These are phyloP conservation scores for Peribatodes rhomboidaria DNA, from an alignment of 2,888 invertebrate species.

Conservation along the genomic window DNA sequence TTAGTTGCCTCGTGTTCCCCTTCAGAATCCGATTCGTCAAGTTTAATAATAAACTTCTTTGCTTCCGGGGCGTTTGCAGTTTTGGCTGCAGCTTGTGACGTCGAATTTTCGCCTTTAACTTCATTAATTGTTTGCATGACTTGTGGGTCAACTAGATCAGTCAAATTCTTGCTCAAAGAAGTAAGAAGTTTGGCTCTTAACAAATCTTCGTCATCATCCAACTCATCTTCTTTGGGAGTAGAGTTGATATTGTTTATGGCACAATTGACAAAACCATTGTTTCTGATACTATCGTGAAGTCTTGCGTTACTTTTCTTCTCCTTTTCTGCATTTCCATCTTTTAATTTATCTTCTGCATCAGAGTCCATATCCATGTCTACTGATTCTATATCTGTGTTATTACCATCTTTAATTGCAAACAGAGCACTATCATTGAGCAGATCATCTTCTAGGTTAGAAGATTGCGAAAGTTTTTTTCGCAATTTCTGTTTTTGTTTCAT, in stretches of 20 bases:
- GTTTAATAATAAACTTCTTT: slow-evolving; percentile 78
- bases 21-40: slow-evolving; percentile 81
- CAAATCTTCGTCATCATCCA: slow-evolving; percentile 88
- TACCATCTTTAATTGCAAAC: slow-evolving; percentile 61
- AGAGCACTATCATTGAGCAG: slow-evolving; percentile 55
- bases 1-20: slow-evolving; percentile 83
- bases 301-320: slow-evolving; percentile 35
- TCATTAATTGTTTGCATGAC: slow-evolving; percentile 54
- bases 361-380: slow-evolving; percentile 84
- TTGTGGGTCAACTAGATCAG: slow-evolving; percentile 68
- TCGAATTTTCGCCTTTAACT: slow-evolving; percentile 41
- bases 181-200: slow-evolving; percentile 87
- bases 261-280: slow-evolving; percentile 33
- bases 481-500: slow-evolving; percentile 81
- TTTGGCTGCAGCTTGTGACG: slow-evolving; percentile 44
- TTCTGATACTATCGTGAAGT: slow-evolving; percentile 32
- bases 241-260: slow-evolving; percentile 35
- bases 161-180: slow-evolving; percentile 86
- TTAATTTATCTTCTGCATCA: slow-evolving; percentile 73
- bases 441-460: slow-evolving; percentile 69
- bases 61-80: slow-evolving; percentile 58
- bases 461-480: slow-evolving; percentile 68
- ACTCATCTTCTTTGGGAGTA: slow-evolving; percentile 64
- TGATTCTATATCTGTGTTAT: slow-evolving; percentile 82
- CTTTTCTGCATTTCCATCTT: slow-evolving; percentile 55